Base-by-base conservation (phyloP, 2,113 vertebrate species). In the Daubentonia madagascariensis region DNA sequence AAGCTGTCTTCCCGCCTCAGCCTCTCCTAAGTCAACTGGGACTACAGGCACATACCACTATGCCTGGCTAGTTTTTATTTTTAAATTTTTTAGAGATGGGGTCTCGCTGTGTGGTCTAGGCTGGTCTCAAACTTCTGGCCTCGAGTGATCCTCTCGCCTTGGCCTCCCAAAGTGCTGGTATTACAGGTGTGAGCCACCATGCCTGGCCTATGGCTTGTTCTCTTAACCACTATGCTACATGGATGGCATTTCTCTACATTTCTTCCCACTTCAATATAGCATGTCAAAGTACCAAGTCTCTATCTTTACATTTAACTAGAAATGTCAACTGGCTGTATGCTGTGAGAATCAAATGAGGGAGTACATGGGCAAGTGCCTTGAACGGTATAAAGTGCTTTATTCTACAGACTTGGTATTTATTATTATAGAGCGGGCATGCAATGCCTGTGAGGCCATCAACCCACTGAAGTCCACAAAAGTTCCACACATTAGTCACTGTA, bases 401-500 rank as follows among this genome's bases (percentile, higher is more conserved):
- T 85, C n/a, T 84, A 12, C 25, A 89, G 43, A 45, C 52, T 84
- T 30, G 76, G 40, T 89, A 72, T 84, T 91, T 97, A 72, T 96
- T 87, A 37, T 76, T 90, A 52, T 67, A n/a, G 89, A 40, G 61
- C 65, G 88, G 95, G 30, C 79, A 28, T 40, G 14, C 78, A 37
- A 0, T 91, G 86, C 57, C 63, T 73, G 4, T 48, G 40, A 89
- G 57, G 45, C 91, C 43, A 43, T 67, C 37, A 84, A 8, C 86
- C 68, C 92, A 40, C 83, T 57, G 37, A 80, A 54, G 65, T 85
- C 68, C 65, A 83, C 79, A 61, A 8, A 80, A 90, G 79, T 90
- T 81, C 94, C 75, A 90, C 4, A 11, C 37, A 81, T 85, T 90
- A 92, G 84, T 98, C 92, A 88, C 54, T 86, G 5, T 59, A 9